Conservation (phyloP, 23 tunicate species). For the Aplidium turbinatum region DNA sequence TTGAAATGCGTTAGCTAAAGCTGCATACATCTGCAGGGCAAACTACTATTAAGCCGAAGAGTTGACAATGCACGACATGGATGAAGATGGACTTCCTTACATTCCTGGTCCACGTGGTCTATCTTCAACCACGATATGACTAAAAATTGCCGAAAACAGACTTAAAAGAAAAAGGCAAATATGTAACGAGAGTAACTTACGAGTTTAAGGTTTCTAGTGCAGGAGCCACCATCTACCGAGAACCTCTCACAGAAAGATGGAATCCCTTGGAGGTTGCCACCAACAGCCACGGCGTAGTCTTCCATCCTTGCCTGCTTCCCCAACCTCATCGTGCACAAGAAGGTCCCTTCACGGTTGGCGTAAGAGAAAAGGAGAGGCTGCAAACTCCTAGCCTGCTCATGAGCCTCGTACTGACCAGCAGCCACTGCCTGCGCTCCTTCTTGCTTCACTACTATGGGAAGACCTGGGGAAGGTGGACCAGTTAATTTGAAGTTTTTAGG, state of each 20-base stretch:
- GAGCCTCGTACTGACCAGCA: slow-evolving; percentile 94
- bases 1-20: too few species aligned
- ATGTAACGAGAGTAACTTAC: slow-evolving; percentile 25
- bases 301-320: slow-evolving; percentile 52
- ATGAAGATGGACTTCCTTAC: too few species aligned
- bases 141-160: too few species aligned
- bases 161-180: too few species aligned
- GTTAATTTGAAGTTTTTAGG: too few species aligned
- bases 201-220: slow-evolving; percentile 79
- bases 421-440: slow-evolving; percentile 44
- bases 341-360: slow-evolving; percentile 70
- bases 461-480: too few species aligned
- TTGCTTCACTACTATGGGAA: slow-evolving; percentile 90
- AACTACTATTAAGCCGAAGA: too few species aligned
- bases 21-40: too few species aligned
- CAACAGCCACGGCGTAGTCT: neutral
- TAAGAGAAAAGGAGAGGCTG: slow-evolving; percentile 89
- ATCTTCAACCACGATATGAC: too few species aligned
- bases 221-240: slow-evolving; percentile 94
- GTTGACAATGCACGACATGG: too few species aligned
- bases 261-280: neutral
- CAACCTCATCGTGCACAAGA: slow-evolving; percentile 87
- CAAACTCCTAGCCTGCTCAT: slow-evolving; percentile 85
- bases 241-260: slow-evolving; percentile 80
- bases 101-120: too few species aligned